Evolutionary conservation across 2,113 vertebrate species (phyloP).

Genomic region (Phalacrocorax aristotelis): DNA sequence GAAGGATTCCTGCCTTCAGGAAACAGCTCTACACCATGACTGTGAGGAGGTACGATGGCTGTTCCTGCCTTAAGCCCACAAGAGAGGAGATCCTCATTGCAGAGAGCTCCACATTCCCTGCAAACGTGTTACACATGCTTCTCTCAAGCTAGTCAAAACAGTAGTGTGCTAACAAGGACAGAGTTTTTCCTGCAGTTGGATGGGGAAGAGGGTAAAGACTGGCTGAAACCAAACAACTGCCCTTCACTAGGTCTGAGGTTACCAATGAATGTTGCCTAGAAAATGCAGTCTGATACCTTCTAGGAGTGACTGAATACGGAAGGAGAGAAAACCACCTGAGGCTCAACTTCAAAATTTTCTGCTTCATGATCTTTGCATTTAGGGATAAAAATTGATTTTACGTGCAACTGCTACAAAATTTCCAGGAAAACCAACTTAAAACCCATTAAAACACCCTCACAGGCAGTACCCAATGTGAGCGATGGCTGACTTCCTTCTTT

Average conservation of each 20-base stretch:
- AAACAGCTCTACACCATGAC: background rate
- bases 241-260: background rate
- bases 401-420: background rate
- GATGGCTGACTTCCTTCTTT: background rate
- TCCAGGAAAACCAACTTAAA: constrained; percentile 1
- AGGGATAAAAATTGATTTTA: constrained; percentile 51
- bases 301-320: background rate
- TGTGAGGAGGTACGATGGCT: background rate
- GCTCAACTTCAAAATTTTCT: constrained; percentile 34
- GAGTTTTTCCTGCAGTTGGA: background rate
- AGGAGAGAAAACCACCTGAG: constrained; percentile 13
- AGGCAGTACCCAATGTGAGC: fast-evolving
- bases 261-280: background rate
- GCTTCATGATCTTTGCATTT: constrained; percentile 33
- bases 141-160: background rate
- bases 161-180: background rate
- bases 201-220: background rate
- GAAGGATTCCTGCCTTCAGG: background rate
- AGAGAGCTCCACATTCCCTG: background rate
- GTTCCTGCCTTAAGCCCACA: background rate
- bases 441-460: background rate
- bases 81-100: background rate
- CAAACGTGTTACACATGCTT: background rate
- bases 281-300: background rate
- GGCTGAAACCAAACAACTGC: background rate